phyloP scores from a whole-genome alignment of 2,113 vertebrate genomes.

The Passer montanus region DNA sequence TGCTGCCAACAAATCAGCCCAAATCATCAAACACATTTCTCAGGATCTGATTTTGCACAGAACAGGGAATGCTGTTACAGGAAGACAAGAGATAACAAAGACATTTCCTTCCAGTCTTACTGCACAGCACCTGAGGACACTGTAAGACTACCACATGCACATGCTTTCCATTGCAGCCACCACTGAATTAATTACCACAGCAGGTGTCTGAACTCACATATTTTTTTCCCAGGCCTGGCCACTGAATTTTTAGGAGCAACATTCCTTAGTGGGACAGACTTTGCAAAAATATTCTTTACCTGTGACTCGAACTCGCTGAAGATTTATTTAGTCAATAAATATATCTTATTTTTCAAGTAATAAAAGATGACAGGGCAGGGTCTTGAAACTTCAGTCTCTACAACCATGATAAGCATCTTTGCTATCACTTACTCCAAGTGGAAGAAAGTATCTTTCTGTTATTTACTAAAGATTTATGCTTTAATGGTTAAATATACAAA shows the following conservation, averaged over 20 bases:
- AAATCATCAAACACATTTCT: not conserved
- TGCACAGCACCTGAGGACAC: not conserved
- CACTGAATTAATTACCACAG: not conserved
- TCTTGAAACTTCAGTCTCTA: not conserved
- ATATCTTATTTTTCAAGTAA: not conserved
- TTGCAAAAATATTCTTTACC: not conserved
- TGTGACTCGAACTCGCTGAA: not conserved
- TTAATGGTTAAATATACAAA: not conserved
- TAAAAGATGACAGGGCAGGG: not conserved
- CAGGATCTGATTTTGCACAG: not conserved
- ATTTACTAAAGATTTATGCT: not conserved
- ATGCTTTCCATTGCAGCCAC: not conserved
- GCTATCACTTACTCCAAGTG: not conserved
- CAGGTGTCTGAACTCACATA: not conserved
- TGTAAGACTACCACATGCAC: accelerated
- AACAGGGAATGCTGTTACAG: not conserved
- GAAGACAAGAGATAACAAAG: not conserved
- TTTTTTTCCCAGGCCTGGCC: not conserved
- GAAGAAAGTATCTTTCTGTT: not conserved
- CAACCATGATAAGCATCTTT: not conserved
- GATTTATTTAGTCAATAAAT: not conserved
- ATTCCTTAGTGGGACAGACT: not conserved
- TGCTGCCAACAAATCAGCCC: not conserved
- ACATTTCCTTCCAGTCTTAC: not conserved
- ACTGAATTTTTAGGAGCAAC: accelerated